Evolutionary conservation across 2,113 vertebrate species (phyloP), one percentile per base, ranked within the genome.

Genomic region (Ceuthmochares aereus): DNA sequence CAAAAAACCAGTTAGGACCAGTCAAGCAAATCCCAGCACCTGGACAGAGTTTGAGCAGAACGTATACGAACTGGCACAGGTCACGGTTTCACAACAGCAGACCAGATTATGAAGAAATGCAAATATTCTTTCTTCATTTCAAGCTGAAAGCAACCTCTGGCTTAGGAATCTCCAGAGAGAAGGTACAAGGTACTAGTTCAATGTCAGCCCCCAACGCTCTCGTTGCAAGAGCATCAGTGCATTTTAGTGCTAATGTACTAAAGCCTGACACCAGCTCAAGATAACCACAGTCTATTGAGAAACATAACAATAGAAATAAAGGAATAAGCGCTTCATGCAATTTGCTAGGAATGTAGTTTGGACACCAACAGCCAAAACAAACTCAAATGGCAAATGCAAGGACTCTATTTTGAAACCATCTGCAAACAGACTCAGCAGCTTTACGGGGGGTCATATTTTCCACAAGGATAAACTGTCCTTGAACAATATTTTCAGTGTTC

Each of bases 311-410:
- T 96, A 82, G 90, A 96, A 97, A 96, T 93, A 96, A 97, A 96
- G 94, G 96, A 92, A 97, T 95, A 97, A 96, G 95, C 96, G 95
- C 95, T 97, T 88, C 90, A 62, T 96, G 96, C 95, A 87, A 96
- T 96, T 97, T 96, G 90, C 93, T 96, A 96, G 95, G 96, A 96
- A 97, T 96, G 96, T 92, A 94, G 84, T 95, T 97, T 97, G 96
- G 95, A 97, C 93, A 96, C 94, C 84, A 96, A 89, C 95, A 96
- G 95, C 97, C 96, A 97, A 97, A 97, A 97, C 94, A 97, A 97
- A 97, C 95, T 94, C 43, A 95, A 96, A 95, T 96, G 94, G 95
- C 95, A 97, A 97, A 96, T 96, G 95, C 94, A 93, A 97, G 97
- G 94, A 95, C 88, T 94, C 80, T 97, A 51, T 97, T 97, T 94